Evolutionary conservation across 2,888 invertebrate species (phyloP).

Genomic region (Tetrapedia diversipes): DNA sequence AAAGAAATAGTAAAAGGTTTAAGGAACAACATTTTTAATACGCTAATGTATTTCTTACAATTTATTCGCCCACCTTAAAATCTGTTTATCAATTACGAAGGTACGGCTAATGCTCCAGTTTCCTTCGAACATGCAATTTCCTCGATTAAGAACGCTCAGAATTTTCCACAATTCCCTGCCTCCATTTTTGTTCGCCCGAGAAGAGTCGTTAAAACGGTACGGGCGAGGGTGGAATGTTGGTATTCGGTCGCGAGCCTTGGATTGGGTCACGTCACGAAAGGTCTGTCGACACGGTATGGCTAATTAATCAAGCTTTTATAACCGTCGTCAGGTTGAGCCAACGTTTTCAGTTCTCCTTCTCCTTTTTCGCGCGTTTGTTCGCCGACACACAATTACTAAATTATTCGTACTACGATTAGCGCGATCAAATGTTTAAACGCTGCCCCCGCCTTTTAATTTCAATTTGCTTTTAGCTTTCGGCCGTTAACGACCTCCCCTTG

Average conservation of each 20-base stretch:
- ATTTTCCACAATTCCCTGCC: slow-evolving; percentile 1
- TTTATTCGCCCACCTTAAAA: no score
- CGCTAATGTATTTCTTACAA: no score
- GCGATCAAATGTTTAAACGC: slow-evolving; percentile 69
- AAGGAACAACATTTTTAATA: no score
- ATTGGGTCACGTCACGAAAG: slow-evolving; percentile 62
- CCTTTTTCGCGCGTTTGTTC: slow-evolving; percentile 29
- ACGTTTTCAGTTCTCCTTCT: slow-evolving; percentile 26
- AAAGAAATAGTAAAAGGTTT: no score
- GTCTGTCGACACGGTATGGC: slow-evolving; percentile 64
- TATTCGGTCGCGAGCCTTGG: slow-evolving; percentile 51
- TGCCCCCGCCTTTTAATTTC: slow-evolving; percentile 65
- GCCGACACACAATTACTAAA: slow-evolving; percentile 59
- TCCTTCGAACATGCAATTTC: background rate
- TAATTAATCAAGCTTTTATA: slow-evolving; percentile 76
- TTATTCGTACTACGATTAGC: slow-evolving; percentile 69
- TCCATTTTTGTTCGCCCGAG: slow-evolving; percentile 41
- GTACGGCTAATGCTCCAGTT: slow-evolving; percentile 17
- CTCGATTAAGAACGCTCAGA: slow-evolving; percentile 13
- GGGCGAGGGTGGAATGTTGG: slow-evolving; percentile 44
- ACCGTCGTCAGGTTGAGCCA: slow-evolving; percentile 50
- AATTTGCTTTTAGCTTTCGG: background rate
- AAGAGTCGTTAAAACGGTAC: slow-evolving; percentile 47
- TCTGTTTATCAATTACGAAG: no score
- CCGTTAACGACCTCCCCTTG: no score